Evolutionary conservation across 2,797 vertebrate genomes (phyloP).

Genomic region (Trichosurus vulpecula): DNA sequence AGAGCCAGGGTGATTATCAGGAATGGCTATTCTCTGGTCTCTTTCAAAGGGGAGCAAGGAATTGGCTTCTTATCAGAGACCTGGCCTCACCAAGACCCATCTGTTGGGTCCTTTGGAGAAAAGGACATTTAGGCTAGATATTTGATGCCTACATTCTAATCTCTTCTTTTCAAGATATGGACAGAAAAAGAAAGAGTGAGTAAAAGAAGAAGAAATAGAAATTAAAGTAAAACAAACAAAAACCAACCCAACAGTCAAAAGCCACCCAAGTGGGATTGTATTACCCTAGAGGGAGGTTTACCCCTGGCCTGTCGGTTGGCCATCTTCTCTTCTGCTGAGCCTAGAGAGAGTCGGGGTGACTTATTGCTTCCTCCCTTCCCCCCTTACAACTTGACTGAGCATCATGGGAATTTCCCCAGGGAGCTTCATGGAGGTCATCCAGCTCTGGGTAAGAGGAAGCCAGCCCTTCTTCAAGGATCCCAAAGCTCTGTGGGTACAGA

Average conservation of each 20-base stretch:
- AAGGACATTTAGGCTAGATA: not conserved
- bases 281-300: not conserved
- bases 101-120: not conserved
- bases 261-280: not conserved
- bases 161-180: not conserved
- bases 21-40: not conserved
- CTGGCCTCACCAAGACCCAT: fast-evolving
- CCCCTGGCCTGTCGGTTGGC: not conserved
- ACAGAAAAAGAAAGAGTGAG: not conserved
- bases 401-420: not conserved
- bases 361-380: not conserved
- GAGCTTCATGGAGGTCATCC: not conserved
- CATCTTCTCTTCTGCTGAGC: not conserved
- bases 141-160: not conserved
- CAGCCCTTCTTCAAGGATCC: not conserved
- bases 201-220: not conserved
- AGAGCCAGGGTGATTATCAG: slow-evolving; percentile 70
- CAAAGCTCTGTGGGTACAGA: fast-evolving
- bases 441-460: not conserved
- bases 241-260: not conserved
- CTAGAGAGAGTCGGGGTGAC: not conserved
- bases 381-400: not conserved
- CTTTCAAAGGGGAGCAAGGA: slow-evolving; percentile 60
- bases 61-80: not conserved
- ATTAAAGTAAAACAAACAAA: no score